Evolutionary conservation across 2,888 invertebrate species (phyloP).

Genomic region (Volucella zonaria): DNA sequence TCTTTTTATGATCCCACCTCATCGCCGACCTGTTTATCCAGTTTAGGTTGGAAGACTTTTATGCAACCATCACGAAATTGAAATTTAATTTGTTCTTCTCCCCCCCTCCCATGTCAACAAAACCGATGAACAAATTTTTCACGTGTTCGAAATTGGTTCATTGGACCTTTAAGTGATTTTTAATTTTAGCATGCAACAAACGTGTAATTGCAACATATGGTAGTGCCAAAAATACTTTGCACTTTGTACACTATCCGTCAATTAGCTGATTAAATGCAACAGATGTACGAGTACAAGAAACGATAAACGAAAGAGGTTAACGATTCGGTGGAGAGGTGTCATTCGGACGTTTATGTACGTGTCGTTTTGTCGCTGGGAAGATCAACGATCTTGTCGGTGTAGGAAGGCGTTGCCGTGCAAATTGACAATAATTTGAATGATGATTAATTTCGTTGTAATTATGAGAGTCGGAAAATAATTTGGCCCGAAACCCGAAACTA

Average conservation of each 20-base stretch:
- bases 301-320: constrained; percentile 2
- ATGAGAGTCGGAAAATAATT: too few relatives aligned
- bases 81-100: background rate
- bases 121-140: background rate
- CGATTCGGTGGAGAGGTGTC: background rate
- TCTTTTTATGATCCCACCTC: background rate
- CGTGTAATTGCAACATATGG: background rate
- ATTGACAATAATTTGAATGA: background rate
- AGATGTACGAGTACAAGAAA: constrained; percentile 2
- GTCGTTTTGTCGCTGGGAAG: background rate
- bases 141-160: constrained; percentile 8
- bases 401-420: too few relatives aligned
- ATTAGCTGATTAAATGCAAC: constrained; percentile 12
- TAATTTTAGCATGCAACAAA: background rate
- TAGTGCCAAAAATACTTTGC: background rate
- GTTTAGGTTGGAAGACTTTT: constrained; percentile 1
- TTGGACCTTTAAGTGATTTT: constrained; percentile 5
- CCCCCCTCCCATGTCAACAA: background rate
- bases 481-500: too few relatives aligned
- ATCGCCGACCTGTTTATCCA: constrained; percentile 17
- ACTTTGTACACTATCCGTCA: background rate
- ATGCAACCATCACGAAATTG: background rate
- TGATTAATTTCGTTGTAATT: background rate
- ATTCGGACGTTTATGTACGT: background rate
- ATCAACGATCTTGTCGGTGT: constrained; percentile 6